These are phyloP conservation scores for Vidua macroura DNA, from an alignment of 2,113 vertebrate genomes.

Conservation along the genomic window DNA sequence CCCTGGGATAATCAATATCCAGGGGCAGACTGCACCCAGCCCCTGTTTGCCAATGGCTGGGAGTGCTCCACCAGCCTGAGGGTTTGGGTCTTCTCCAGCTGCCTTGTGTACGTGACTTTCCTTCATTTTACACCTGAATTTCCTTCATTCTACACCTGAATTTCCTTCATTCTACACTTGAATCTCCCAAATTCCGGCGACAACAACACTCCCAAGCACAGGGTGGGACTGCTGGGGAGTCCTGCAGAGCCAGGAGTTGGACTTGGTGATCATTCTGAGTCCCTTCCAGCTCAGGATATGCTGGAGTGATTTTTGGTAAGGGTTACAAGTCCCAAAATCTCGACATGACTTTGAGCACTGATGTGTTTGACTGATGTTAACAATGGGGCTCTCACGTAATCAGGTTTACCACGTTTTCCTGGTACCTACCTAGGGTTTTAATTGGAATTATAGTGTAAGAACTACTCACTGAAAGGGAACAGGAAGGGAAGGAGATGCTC, in stretches of 20 bases:
- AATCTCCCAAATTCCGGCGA: background rate
- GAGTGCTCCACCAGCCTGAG: too few relatives aligned
- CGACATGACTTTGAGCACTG: background rate
- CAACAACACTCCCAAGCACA: background rate
- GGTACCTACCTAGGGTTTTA: background rate
- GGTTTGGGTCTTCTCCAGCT: too few relatives aligned
- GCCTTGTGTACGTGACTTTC: too few relatives aligned
- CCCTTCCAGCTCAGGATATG: background rate
- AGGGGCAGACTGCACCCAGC: background rate
- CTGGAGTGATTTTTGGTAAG: background rate
- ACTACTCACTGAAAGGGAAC: background rate
- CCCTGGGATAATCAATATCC: background rate
- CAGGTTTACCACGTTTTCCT: background rate
- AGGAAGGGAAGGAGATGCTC: background rate
- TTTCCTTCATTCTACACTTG: background rate
- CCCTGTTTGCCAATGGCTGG: background rate
- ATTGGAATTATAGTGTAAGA: accelerated
- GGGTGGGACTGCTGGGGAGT: background rate
- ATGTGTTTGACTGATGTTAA: background rate
- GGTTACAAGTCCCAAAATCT: background rate
- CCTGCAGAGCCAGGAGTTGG: background rate
- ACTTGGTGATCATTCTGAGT: too few relatives aligned
- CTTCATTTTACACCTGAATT: too few relatives aligned
- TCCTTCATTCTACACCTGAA: too few relatives aligned
- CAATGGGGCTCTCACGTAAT: background rate